A percentile compares a stretch with the other conserved stretches of the same genome.
phyloP scores from a whole-genome alignment of 2,888 invertebrate genomes.

The Philonicus albiceps region DNA sequence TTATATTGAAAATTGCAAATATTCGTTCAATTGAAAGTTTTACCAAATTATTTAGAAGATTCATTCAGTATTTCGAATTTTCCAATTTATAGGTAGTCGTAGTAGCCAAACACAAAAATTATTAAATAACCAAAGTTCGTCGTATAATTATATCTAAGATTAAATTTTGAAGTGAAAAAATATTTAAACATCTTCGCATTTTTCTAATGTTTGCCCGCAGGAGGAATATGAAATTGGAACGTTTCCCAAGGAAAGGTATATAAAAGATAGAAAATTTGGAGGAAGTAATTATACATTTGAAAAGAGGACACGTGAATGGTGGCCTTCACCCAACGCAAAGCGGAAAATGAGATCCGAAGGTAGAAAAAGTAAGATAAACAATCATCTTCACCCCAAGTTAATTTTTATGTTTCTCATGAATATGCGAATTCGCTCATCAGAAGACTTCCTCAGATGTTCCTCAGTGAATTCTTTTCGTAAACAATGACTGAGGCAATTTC shows the following conservation, averaged over 20 bases:
- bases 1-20: too few species aligned
- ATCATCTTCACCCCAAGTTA: not conserved
- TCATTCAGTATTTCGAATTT: too few species aligned
- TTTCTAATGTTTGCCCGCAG: not conserved
- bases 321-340: not conserved
- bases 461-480: not conserved
- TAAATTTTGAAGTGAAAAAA: not conserved
- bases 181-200: not conserved
- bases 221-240: not conserved
- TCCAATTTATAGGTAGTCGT: too few species aligned
- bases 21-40: too few species aligned
- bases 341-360: not conserved
- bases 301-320: not conserved
- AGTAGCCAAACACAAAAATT: too few species aligned
- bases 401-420: not conserved
- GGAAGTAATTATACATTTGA: not conserved
- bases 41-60: too few species aligned
- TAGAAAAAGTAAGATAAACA: not conserved
- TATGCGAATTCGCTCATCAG: not conserved
- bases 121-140: too few species aligned
- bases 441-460: not conserved
- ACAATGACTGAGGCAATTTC: not conserved
- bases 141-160: too few species aligned
- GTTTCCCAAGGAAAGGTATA: not conserved
- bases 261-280: not conserved